Evolutionary conservation across 2,113 vertebrate genomes (phyloP).

Genomic region (Coturnix japonica): DNA sequence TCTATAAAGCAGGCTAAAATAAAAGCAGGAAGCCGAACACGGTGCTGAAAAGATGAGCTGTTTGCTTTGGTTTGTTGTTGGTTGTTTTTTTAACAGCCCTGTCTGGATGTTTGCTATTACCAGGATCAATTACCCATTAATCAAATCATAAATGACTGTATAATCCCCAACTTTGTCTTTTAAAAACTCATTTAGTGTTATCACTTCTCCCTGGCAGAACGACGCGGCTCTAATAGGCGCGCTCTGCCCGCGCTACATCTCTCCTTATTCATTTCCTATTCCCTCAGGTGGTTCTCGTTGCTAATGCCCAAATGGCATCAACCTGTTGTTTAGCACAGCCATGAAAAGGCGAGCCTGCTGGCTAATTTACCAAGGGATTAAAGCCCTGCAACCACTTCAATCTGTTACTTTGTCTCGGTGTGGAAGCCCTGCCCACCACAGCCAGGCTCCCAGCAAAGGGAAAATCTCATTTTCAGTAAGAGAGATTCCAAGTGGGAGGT

Average conservation of each 20-base stretch:
- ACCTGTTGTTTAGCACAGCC: constrained; percentile 76
- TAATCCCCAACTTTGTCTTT: constrained; percentile 29
- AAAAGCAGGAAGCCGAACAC: not conserved
- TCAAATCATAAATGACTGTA: not conserved
- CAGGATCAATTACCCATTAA: not conserved
- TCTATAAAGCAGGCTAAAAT: rapidly evolving
- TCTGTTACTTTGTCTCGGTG: constrained; percentile 81
- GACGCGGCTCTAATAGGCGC: not conserved
- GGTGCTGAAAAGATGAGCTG: not conserved
- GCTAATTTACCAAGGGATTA: constrained; percentile 88
- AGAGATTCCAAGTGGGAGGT: constrained; percentile 71
- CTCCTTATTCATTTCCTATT: constrained; percentile 71
- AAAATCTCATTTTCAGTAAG: constrained; percentile 75
- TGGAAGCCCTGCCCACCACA: constrained; percentile 71
- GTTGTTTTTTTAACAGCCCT: not conserved
- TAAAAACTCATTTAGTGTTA: constrained; percentile 22
- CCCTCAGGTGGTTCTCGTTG: constrained; percentile 77
- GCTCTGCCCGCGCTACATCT: constrained; percentile 28
- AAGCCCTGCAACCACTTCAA: constrained; percentile 86
- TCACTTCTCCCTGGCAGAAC: constrained; percentile 4
- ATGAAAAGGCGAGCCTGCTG: constrained; percentile 87
- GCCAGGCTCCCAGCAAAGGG: constrained; percentile 53
- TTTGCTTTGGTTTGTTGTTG: not conserved
- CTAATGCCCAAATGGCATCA: constrained; percentile 80
- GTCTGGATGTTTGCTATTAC: not conserved